Evolutionary conservation across 2,888 invertebrate genomes (phyloP), one percentile per base, ranked within the genome.

Genomic region (Heliconius charithonia): DNA sequence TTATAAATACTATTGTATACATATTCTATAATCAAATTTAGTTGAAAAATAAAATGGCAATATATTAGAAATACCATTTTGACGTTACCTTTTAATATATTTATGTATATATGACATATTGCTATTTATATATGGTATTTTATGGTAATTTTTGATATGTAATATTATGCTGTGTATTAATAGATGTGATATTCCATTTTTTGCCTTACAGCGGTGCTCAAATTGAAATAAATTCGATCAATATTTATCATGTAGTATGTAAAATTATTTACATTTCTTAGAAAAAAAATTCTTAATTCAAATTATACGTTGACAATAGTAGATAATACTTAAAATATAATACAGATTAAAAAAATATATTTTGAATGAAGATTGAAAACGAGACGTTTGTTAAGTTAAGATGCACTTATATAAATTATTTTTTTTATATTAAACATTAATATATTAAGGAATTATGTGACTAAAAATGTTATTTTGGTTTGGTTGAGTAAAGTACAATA

Each of bases 11-110:
- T 25, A 13, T 66, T 72, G 56, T 72, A 37, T 72, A n/a, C 16
- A 16, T 72, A 59, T n/a, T 32, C 59, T 19, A n/a, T 56, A 29
- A 72, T 32, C 56, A 32, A 59, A 56, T 72, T 32, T 45, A 22
- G 29, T 71, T 71, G 22, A 56, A 45, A 29, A 71, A 29, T 2
- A 13, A 29, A 71, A 71, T 71, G 45, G 22, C 62, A 78, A 71
- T 70, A 85, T 87, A 85, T 85, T 86, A 82, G 83, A 83, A 86
- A 87, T 88, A 86, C 90, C 91, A 90, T 90, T 86, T 83, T 81
- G 80, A 83, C 82, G 87, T 86, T 86, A 87, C 87, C 51, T 62
- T 75, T 74, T 63, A 74, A 66, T 78, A 27, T 69, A 67, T 51
- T 72, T 76, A 65, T 80, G 70, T 79, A 77, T 74, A 75, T 81